A percentile compares a stretch with the other conserved stretches of the same genome.
phyloP scores from a whole-genome alignment of 2,113 vertebrate species.

The Noturus placidus region DNA sequence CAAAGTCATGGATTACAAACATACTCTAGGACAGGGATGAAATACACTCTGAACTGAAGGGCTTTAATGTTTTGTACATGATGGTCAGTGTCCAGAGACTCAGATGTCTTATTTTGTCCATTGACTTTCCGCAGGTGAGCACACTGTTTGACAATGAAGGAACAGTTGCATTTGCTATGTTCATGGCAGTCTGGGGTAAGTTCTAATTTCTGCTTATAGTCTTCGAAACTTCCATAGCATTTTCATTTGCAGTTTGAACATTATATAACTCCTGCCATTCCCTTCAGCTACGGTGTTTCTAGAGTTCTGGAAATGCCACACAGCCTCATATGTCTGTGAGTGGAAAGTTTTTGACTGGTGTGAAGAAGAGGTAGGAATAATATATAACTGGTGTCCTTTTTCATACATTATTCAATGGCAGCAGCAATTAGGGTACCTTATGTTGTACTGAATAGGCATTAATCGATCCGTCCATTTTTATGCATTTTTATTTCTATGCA shows the following conservation, averaged over 20 bases:
- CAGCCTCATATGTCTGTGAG: constrained; percentile 71
- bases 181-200: constrained; percentile 96
- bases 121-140: constrained; percentile 75
- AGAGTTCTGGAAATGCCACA: constrained; percentile 88
- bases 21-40: background rate
- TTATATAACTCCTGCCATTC: background rate
- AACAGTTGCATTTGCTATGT: constrained; percentile 87
- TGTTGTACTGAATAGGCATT: background rate
- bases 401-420: background rate
- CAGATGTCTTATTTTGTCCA: background rate
- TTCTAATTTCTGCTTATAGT: constrained; percentile 35
- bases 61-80: background rate
- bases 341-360: constrained; percentile 89
- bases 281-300: constrained; percentile 86
- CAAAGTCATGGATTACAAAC: background rate
- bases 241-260: background rate
- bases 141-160: constrained; percentile 91
- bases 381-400: background rate
- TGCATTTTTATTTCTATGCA: constrained; percentile 24
- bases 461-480: background rate
- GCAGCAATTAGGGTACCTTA: background rate
- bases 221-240: background rate
- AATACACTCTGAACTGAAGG: background rate
- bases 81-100: background rate
- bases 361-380: constrained; percentile 82